Evolutionary conservation across 2,888 invertebrate species (phyloP).

Genomic region (Rhingia rostrata): DNA sequence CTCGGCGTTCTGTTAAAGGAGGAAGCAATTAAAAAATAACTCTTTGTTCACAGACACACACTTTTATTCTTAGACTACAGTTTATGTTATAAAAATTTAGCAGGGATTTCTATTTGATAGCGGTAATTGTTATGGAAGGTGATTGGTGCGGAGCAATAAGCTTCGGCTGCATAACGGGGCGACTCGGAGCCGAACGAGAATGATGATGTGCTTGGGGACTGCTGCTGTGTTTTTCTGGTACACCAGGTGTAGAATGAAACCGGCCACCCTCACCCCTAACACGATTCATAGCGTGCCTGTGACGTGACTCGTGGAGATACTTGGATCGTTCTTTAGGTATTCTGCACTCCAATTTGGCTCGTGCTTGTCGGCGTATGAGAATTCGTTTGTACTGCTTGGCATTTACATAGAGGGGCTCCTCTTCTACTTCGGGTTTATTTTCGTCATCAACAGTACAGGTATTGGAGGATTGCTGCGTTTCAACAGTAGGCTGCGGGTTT

Average conservation of each 20-base stretch:
- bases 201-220: constrained; percentile 72
- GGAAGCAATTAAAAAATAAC: constrained; percentile 30
- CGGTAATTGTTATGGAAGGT: constrained; percentile 81
- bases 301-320: constrained; percentile 98
- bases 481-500: constrained; percentile 60
- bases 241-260: constrained; percentile 91
- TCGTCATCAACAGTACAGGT: constrained; percentile 77
- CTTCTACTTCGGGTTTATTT: constrained; percentile 85
- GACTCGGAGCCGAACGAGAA: constrained; percentile 48
- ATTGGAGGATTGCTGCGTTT: constrained; percentile 62
- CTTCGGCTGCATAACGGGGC: constrained; percentile 79
- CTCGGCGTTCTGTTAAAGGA: constrained; percentile 91
- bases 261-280: constrained; percentile 98
- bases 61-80: constrained; percentile 68
- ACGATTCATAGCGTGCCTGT: constrained; percentile 98
- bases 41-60: constrained; percentile 18
- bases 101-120: constrained; percentile 79
- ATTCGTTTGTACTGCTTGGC: constrained; percentile 99
- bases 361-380: constrained; percentile 95
- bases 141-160: constrained; percentile 82
- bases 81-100: constrained; percentile 30
- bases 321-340: constrained; percentile 98
- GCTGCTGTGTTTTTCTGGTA: constrained; percentile 76
- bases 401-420: constrained; percentile 98
- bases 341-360: constrained; percentile 97